Evolutionary conservation across 2,888 invertebrate genomes (phyloP).

Genomic region (Phaedon cochleariae): DNA sequence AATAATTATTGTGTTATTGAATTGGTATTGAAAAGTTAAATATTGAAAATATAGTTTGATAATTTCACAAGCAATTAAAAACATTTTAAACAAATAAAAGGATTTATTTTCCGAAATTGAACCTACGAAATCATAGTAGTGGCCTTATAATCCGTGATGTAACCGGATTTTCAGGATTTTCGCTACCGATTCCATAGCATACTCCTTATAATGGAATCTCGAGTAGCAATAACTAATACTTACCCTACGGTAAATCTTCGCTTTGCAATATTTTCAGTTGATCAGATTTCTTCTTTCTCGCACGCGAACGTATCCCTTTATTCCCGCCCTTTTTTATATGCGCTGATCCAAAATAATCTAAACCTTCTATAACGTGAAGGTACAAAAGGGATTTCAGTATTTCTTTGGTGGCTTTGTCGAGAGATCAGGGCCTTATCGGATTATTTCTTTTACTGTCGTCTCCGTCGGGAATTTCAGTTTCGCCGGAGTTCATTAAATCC

Average conservation of each 20-base stretch:
- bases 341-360: slow-evolving; percentile 39
- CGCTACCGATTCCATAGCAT: too few species aligned
- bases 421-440: slow-evolving; percentile 45
- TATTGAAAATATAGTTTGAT: too few species aligned
- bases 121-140: too few species aligned
- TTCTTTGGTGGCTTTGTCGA: slow-evolving; percentile 47
- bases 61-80: too few species aligned
- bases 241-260: not conserved
- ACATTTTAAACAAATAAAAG: too few species aligned
- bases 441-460: slow-evolving; percentile 40
- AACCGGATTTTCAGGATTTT: too few species aligned
- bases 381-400: slow-evolving; percentile 44
- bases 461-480: slow-evolving; percentile 35
- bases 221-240: too few species aligned
- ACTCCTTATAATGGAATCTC: too few species aligned
- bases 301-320: slow-evolving; percentile 2
- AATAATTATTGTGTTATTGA: too few species aligned
- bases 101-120: too few species aligned
- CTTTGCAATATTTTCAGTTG: slow-evolving; percentile 18
- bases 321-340: slow-evolving; percentile 31
- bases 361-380: slow-evolving; percentile 41
- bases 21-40: too few species aligned
- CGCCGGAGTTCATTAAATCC: slow-evolving; percentile 37
- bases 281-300: slow-evolving; percentile 24
- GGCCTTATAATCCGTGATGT: too few species aligned